Evolutionary conservation across 2,888 invertebrate genomes (phyloP).

Genomic region (Neoaliturus tenellus): DNA sequence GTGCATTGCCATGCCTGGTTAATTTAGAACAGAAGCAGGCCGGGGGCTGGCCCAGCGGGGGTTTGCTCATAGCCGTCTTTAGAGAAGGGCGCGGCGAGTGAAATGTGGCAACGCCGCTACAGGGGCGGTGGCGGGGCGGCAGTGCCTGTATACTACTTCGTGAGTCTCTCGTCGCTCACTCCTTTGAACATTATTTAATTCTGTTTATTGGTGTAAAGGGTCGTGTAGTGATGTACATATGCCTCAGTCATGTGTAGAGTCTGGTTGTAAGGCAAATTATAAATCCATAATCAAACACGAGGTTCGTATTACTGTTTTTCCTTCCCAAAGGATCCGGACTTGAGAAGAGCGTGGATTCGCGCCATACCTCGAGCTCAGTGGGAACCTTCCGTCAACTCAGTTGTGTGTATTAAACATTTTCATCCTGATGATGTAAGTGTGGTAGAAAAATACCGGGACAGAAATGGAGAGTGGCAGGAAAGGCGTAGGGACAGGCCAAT

Average conservation of each 20-base stretch:
- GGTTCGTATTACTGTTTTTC: background rate
- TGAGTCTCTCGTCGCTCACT: background rate
- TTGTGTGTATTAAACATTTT: constrained; percentile 35
- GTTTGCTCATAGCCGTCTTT: constrained; percentile 12
- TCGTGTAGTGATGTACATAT: constrained; percentile 2
- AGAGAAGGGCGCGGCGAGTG: constrained; percentile 14
- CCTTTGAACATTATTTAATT: background rate
- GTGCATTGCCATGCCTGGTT: too few species aligned
- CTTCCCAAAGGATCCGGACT: background rate
- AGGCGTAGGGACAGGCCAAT: background rate
- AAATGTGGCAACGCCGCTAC: constrained; percentile 29
- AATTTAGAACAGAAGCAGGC: too few species aligned
- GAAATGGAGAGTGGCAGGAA: constrained; percentile 9
- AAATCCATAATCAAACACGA: background rate
- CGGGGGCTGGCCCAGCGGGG: too few species aligned
- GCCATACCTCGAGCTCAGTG: background rate
- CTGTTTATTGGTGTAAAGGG: background rate
- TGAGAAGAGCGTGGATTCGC: constrained; percentile 10
- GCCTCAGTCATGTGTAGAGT: background rate
- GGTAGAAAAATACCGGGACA: constrained; percentile 9
- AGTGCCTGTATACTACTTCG: background rate
- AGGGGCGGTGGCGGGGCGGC: background rate
- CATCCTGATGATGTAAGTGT: background rate
- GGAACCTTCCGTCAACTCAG: background rate
- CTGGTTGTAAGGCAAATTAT: constrained; percentile 24